Conservation (phyloP, 2,113 vertebrate species). For the Chrysemys picta region DNA sequence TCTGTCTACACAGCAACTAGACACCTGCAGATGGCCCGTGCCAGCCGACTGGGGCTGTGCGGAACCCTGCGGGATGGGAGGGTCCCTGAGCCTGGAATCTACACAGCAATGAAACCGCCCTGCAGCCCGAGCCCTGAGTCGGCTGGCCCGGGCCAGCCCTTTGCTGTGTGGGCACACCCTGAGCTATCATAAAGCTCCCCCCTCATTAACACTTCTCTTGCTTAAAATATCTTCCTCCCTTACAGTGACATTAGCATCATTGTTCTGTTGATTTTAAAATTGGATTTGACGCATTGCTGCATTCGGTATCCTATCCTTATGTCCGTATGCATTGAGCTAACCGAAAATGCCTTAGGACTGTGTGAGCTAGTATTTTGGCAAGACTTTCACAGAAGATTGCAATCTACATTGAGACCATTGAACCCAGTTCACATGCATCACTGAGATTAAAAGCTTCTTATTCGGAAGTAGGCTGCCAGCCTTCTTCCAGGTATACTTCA, state of each 20-base stretch:
- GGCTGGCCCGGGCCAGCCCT: not conserved
- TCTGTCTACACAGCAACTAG: not conserved
- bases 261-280: not conserved
- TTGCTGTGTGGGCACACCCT: not conserved
- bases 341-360: not conserved
- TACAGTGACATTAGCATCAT: accelerated
- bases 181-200: not conserved
- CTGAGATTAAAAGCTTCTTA: accelerated
- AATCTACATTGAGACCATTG: accelerated
- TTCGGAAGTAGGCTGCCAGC: accelerated
- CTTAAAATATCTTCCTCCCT: not conserved
- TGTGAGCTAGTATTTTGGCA: accelerated
- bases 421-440: accelerated
- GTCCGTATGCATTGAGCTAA: accelerated
- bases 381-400: not conserved
- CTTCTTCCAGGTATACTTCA: not conserved
- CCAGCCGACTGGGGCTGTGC: no score
- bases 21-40: no score
- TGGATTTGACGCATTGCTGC: not conserved
- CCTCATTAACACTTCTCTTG: not conserved
- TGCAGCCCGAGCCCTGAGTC: not conserved
- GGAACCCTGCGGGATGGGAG: not conserved
- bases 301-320: not conserved
- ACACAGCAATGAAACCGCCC: not conserved
- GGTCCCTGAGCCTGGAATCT: not conserved